Conservation (phyloP, 2,797 vertebrate species). For the Aeoliscus strigatus region DNA sequence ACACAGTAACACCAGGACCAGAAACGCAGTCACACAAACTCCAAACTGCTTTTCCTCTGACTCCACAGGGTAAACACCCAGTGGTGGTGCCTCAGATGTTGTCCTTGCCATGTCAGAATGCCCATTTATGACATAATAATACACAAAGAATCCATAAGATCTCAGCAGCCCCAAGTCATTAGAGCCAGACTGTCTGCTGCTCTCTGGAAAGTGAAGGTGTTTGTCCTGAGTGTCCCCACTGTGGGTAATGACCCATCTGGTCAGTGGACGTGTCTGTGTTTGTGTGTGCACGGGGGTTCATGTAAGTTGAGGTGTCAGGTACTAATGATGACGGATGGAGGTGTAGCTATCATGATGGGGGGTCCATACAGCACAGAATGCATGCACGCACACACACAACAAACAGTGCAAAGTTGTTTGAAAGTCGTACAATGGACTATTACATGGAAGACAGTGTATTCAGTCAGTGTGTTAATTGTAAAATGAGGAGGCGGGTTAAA, state of each 20-base stretch:
- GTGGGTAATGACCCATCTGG: conserved; percentile 63
- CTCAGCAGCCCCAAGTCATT: conserved; percentile 31
- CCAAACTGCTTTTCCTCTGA: conserved; percentile 22
- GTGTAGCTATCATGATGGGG: conserved; percentile 22
- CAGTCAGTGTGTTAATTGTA: background rate
- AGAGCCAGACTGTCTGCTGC: conserved; percentile 44
- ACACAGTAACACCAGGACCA: conserved; percentile 1
- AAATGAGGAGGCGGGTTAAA: too few species aligned
- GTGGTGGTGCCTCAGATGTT: conserved; percentile 25
- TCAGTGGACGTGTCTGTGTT: conserved; percentile 29
- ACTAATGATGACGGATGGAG: conserved; percentile 62
- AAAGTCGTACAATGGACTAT: conserved; percentile 25
- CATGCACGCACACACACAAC: conserved; percentile 7
- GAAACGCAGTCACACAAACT: too few species aligned
- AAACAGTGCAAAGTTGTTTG: conserved; percentile 12
- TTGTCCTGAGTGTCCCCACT: conserved; percentile 52
- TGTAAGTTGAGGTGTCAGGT: conserved; percentile 34
- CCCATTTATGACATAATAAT: conserved; percentile 25
- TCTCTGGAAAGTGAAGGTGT: conserved; percentile 53
- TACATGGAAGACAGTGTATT: background rate
- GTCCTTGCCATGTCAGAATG: conserved; percentile 16
- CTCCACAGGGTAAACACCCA: conserved; percentile 1
- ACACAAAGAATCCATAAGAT: conserved; percentile 20
- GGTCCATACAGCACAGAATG: conserved; percentile 23
- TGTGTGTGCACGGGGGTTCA: conserved; percentile 11